Conservation (phyloP, 2,888 invertebrate genomes). For the Platycheirus rosarum region DNA sequence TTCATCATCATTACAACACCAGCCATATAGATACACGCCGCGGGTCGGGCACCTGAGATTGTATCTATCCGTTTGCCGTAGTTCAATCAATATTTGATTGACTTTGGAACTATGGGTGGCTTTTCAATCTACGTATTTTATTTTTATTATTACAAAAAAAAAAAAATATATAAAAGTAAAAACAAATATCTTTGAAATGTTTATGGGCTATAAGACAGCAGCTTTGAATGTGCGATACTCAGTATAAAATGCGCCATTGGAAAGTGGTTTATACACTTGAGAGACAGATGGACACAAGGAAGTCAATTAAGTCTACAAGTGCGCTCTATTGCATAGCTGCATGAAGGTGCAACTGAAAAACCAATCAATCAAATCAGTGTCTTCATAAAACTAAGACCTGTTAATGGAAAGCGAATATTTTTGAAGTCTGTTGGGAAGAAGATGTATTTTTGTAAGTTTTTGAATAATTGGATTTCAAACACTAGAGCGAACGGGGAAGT, state of each 20-base stretch:
- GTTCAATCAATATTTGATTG: slow-evolving; percentile 72
- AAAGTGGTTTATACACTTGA: slow-evolving; percentile 20
- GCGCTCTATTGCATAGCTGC: background rate
- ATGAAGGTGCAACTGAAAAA: background rate
- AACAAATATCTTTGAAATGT: slow-evolving; percentile 57
- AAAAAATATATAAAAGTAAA: slow-evolving; percentile 38
- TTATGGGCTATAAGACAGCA: slow-evolving; percentile 51
- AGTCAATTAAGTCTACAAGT: slow-evolving; percentile 16
- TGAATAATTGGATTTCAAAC: too few species aligned
- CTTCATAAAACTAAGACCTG: too few species aligned
- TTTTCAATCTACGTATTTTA: slow-evolving; percentile 60
- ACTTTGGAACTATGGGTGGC: slow-evolving; percentile 72
- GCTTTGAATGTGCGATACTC: slow-evolving; percentile 38
- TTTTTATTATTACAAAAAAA: slow-evolving; percentile 24
- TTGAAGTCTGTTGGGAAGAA: too few species aligned
- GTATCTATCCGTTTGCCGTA: slow-evolving; percentile 45
- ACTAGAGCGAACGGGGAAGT: too few species aligned
- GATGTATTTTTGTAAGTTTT: background rate
- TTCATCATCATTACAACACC: slow-evolving; percentile 67
- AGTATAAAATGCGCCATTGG: slow-evolving; percentile 8
- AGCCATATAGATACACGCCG: slow-evolving; percentile 11
- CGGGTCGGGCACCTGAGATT: slow-evolving; percentile 35
- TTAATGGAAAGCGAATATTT: too few species aligned
- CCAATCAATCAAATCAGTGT: background rate
- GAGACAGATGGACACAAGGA: slow-evolving; percentile 9